Conservation (phyloP, 1,140 invertebrate species). For the Nylanderia fulva region DNA sequence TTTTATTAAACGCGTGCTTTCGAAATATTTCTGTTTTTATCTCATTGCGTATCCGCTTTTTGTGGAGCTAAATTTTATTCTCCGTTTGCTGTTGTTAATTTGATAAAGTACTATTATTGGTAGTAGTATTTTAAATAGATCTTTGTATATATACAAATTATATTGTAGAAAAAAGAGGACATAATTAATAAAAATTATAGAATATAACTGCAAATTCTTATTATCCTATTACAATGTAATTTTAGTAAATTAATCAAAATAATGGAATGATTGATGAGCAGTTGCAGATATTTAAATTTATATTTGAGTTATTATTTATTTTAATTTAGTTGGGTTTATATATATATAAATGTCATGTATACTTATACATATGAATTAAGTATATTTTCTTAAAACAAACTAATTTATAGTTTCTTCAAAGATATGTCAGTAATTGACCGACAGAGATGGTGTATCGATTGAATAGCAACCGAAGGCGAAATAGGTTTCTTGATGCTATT, state of each 20-base stretch:
- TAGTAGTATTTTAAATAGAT: conserved; percentile 37
- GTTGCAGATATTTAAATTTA: not conserved
- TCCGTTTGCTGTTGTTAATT: conserved; percentile 36
- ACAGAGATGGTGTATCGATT: not conserved
- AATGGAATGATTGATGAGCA: not conserved
- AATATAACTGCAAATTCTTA: conserved; percentile 2
- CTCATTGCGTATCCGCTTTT: not conserved
- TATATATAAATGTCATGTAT: not conserved
- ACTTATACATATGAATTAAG: not conserved
- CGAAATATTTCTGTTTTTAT: conserved; percentile 15
- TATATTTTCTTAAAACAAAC: not conserved
- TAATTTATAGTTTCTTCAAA: not conserved
- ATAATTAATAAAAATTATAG: conserved; percentile 63
- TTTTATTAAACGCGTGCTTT: not conserved
- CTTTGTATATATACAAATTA: conserved; percentile 66
- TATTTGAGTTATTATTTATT: not conserved
- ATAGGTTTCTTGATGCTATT: not conserved
- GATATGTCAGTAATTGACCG: not conserved
- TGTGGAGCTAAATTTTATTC: not conserved
- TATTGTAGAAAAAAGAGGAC: conserved; percentile 56
- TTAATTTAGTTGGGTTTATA: not conserved
- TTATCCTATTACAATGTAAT: not conserved
- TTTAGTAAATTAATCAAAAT: not conserved
- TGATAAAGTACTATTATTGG: conserved; percentile 1
- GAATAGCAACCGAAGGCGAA: not conserved